A percentile compares a stretch with the other conserved stretches of the same genome.
phyloP scores from a whole-genome alignment of 2,888 invertebrate genomes.

The Agonopterix heracliana region DNA sequence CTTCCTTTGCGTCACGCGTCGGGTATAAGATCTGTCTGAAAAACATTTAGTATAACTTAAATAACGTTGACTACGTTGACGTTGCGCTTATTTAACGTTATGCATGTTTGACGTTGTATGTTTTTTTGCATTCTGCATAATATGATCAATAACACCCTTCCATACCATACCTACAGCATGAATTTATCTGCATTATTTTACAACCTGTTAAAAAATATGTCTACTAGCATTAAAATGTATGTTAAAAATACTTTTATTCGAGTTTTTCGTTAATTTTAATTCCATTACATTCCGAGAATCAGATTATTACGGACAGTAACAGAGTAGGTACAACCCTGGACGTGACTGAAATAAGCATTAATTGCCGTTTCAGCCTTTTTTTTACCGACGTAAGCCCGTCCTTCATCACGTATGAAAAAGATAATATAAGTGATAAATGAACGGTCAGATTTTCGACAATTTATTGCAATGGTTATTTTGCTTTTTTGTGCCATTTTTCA shows the following conservation, averaged over 20 bases:
- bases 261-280: not conserved
- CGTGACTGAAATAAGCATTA: conserved; percentile 42
- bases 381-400: conserved; percentile 24
- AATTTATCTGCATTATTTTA: no score
- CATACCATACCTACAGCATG: no score
- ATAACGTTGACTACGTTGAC: no score
- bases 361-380: conserved; percentile 32
- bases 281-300: not conserved
- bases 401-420: conserved; percentile 30
- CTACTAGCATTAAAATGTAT: no score
- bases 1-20: no score
- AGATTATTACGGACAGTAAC: not conserved
- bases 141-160: no score
- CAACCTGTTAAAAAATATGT: no score
- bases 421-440: conserved; percentile 14
- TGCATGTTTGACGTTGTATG: no score
- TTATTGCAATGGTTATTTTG: not conserved
- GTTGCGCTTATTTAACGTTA: no score
- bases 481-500: not conserved
- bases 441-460: conserved; percentile 1
- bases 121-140: no score
- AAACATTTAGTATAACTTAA: no score
- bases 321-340: conserved; percentile 5
- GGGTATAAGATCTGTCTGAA: no score
- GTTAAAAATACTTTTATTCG: not conserved